phyloP scores from a whole-genome alignment of 2,113 vertebrate species.

The Petaurus breviceps region DNA sequence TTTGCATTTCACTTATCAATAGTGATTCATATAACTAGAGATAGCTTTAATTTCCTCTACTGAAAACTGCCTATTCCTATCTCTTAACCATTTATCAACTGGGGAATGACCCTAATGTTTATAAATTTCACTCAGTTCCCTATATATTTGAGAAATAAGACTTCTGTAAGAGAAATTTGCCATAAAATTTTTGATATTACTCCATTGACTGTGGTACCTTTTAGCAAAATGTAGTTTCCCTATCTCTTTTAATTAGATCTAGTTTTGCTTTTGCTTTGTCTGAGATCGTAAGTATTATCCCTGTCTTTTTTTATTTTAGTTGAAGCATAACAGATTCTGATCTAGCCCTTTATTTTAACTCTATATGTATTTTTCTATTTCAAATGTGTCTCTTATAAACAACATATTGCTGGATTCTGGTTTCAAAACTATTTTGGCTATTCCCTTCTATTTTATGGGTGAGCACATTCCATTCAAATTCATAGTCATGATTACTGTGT shows the following conservation, averaged over 20 bases:
- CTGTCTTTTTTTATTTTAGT: neutral
- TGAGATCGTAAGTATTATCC: neutral
- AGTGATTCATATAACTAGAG: neutral
- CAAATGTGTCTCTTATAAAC: neutral
- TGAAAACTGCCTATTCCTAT: neutral
- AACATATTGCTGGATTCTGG: neutral
- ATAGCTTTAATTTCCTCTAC: neutral
- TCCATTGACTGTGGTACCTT: neutral
- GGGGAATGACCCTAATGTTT: neutral
- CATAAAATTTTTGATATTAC: neutral
- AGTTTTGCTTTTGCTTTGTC: neutral
- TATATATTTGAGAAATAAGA: neutral
- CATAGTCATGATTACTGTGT: neutral
- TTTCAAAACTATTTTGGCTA: neutral
- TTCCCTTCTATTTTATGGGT: too few species aligned
- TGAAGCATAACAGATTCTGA: neutral
- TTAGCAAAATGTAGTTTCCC: neutral
- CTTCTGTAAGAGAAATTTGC: neutral
- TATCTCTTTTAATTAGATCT: neutral
- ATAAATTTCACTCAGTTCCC: neutral
- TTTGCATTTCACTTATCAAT: neutral
- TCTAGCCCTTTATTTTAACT: neutral
- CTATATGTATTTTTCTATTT: too few species aligned
- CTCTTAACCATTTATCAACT: neutral
- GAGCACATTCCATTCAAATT: neutral